Conservation (phyloP, 2,888 invertebrate genomes). For the Gymnocheta viridis region DNA sequence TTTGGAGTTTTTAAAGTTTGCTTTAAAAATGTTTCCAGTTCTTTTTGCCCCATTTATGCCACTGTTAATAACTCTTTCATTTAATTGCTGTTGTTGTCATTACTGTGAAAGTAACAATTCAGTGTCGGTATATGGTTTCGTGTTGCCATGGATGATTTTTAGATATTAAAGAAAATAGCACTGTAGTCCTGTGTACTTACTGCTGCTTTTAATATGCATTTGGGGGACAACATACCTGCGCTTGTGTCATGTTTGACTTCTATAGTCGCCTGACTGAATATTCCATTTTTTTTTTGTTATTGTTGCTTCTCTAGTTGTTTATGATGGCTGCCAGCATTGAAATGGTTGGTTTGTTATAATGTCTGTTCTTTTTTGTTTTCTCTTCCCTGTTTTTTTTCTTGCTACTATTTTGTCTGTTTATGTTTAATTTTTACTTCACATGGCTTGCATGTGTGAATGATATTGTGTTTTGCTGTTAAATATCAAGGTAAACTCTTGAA, state of each 20-base stretch:
- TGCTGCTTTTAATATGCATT: constrained; percentile 11
- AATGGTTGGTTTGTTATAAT: constrained; percentile 48
- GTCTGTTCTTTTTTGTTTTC: constrained; percentile 40
- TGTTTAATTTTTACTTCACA: constrained; percentile 46
- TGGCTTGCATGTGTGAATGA: neutral
- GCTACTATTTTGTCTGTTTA: constrained; percentile 17
- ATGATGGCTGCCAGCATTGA: constrained; percentile 56
- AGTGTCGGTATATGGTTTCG: constrained; percentile 14
- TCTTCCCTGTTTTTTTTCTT: constrained; percentile 24
- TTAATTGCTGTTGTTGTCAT: constrained; percentile 39
- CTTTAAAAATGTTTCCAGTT: neutral
- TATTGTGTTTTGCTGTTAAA: constrained; percentile 4
- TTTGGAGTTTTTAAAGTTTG: neutral
- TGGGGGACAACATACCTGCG: neutral
- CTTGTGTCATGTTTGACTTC: neutral
- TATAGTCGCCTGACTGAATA: neutral
- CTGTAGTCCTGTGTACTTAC: neutral
- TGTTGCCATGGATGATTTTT: constrained; percentile 29
- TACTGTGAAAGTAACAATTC: constrained; percentile 35
- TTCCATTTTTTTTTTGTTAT: neutral
- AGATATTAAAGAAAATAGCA: constrained; percentile 4
- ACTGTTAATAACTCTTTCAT: constrained; percentile 8
- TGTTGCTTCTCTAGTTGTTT: constrained; percentile 20
- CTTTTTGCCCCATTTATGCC: neutral
- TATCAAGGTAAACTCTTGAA: constrained; percentile 43